These are phyloP conservation scores for Dolichotis patagonum DNA, from an alignment of 2,113 vertebrate species.

Conservation along the genomic window DNA sequence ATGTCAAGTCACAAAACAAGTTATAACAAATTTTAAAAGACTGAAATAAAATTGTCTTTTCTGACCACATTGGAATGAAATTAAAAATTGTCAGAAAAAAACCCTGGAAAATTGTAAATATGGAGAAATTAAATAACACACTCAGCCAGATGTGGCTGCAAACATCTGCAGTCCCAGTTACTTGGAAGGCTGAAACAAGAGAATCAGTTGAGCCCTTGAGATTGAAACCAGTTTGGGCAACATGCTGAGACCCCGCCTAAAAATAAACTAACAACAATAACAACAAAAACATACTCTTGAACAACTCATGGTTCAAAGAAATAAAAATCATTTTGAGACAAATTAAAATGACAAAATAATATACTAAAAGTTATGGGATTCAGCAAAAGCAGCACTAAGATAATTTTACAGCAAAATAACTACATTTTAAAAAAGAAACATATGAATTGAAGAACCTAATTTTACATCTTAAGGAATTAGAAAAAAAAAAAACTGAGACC, in stretches of 20 bases:
- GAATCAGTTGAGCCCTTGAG: neutral
- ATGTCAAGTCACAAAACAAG: too few species aligned
- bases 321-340: slow-evolving; percentile 1
- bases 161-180: neutral
- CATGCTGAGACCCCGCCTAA: neutral
- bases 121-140: slow-evolving; percentile 15
- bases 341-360: slow-evolving; percentile 22
- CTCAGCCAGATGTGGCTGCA: neutral
- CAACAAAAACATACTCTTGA: neutral
- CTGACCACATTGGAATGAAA: neutral
- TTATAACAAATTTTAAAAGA: too few species aligned
- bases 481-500: slow-evolving; percentile 29
- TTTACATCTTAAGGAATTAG: neutral
- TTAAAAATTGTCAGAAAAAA: neutral
- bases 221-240: neutral
- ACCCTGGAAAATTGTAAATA: slow-evolving; percentile 50
- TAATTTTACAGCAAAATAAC: neutral
- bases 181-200: neutral
- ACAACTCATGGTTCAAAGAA: slow-evolving; percentile 16
- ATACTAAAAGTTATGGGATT: neutral
- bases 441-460: neutral
- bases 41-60: neutral
- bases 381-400: neutral
- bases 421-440: slow-evolving; percentile 22
- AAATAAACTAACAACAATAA: neutral